Base-by-base conservation (phyloP, 2,797 vertebrate species). In the Coccyzus lansbergi region DNA sequence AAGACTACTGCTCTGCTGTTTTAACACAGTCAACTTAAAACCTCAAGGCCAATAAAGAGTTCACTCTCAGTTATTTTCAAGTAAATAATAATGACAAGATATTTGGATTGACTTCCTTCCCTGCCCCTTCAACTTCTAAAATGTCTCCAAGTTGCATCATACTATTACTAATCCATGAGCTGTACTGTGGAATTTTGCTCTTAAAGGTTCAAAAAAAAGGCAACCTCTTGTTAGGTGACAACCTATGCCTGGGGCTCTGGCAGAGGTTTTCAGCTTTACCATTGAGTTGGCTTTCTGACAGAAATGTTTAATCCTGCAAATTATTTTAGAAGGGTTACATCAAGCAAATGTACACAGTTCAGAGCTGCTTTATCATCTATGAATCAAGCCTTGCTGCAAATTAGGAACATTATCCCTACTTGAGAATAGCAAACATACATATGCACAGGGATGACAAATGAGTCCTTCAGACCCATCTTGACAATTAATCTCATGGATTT, bases 251-350 rank as follows among this genome's bases (percentile, higher is more conserved):
- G 26, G 21, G 44, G 72, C 48, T 31, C 33, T 67, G 42, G 92
- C 79, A 85, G 55, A 85, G 53, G 29, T 78, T 68, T 89, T 65
- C 78, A 68, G 62, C 19, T 88, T 88, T 89, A 69, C 82, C 48
- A 46, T 81, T 89, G 65, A 59, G 34, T 6, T 93, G 82, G 34
- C 67, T 86, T 80, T 65, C 82, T 69, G 34, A 85, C 15, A 70
- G 49, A 92, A 53, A 58, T n/a, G 75, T 94, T 89, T 83, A 78
- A 94, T 88, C 62, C 60, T 56, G 28, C 9, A 65, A 72, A 83
- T 83, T 86, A 90, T 76, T 93, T 94, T 86, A 86, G 75, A 75
- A 88, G 46, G 31, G 28, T 81, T 87, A 65, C 59, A 29, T 69
- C 33, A 75, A 68, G 58, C 67, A 75, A 62, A 52, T 26, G 16